Evolutionary conservation across 2,888 invertebrate species (phyloP), one percentile per base, ranked within the genome.

Genomic region (Orchesellides sinensis): DNA sequence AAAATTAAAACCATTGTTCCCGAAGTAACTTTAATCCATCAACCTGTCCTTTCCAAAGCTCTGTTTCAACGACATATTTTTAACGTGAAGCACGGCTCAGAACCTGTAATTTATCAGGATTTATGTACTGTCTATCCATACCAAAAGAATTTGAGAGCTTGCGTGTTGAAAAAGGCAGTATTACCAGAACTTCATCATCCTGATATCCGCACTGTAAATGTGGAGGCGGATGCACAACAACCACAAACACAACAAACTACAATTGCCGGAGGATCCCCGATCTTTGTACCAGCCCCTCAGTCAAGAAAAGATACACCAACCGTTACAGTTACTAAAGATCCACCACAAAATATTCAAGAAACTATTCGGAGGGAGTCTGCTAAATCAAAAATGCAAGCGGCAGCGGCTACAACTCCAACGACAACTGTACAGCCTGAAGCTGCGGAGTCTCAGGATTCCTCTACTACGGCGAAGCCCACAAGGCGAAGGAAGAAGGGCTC

Each of bases 131-230:
- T 77, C 1, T 83, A 83, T 40, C 83, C 83, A 19, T 83, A 65
- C n/a, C 83, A 83, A 54, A 69, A 77, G 54, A 83, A 83, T 47
- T 25, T 83, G 25, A 12, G 27, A 4, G 70, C 65, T 5, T 83
- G 83, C 40, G 83, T 77, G 4, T 27, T 69, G 23, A 83, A 77
- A 25, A 83, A 83, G 32, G 77, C 75, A 14, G 19, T 40, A 0
- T 23, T 83, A 49, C 83, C 83, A 1, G 83, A 77, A 49, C 70
- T 83, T 40, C 83, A 83, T 40, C 83, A 83, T 47, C 83, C 83
- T 17, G 83, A 83, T 17, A 66, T 83, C 17, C 25, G 75, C 2
- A 52, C 65, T 0, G 25, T 74, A 19, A 63, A 65, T 65, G 74
- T 74, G n/a, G 54, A 65, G 45, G 66, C 52, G 10, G 52, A 63